Evolutionary conservation across 2,888 invertebrate genomes (phyloP).

Genomic region (Macrosiphum euphorbiae): DNA sequence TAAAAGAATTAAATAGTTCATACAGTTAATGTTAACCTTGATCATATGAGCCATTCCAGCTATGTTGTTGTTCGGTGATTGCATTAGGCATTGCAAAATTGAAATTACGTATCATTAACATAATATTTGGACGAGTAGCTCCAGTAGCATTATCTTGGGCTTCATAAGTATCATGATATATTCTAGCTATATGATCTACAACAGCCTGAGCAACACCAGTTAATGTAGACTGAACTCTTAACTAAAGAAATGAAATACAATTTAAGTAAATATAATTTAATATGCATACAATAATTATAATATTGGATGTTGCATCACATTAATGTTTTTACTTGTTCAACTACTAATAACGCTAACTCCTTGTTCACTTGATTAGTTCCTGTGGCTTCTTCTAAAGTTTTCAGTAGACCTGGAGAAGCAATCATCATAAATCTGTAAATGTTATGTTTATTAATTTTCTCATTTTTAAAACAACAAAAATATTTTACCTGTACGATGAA

Average conservation of each 20-base stretch:
- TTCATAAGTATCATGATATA: constrained; percentile 84
- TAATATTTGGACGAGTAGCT: constrained; percentile 84
- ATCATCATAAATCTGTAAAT: constrained; percentile 80
- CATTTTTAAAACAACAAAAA: not conserved
- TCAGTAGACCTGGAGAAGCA: constrained; percentile 88
- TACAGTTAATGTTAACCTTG: constrained; percentile 15
- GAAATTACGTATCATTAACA: constrained; percentile 87
- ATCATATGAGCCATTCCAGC: constrained; percentile 60
- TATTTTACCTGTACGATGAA: constrained; percentile 77
- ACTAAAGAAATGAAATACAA: constrained; percentile 71
- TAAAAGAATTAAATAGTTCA: not conserved
- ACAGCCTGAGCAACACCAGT: constrained; percentile 88
- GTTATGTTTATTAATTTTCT: not conserved
- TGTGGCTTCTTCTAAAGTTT: constrained; percentile 84
- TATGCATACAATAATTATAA: constrained; percentile 13
- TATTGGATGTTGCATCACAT: not conserved
- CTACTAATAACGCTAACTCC: constrained; percentile 83
- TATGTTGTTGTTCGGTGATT: constrained; percentile 58
- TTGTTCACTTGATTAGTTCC: constrained; percentile 85
- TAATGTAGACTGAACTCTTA: constrained; percentile 83
- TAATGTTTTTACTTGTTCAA: constrained; percentile 76
- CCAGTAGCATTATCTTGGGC: constrained; percentile 70
- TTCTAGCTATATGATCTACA: constrained; percentile 85
- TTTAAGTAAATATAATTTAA: not conserved
- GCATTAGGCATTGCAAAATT: constrained; percentile 79